These are phyloP conservation scores for Neosilurus hyrtlii DNA, from an alignment of 2,797 vertebrate species.

Conservation along the genomic window DNA sequence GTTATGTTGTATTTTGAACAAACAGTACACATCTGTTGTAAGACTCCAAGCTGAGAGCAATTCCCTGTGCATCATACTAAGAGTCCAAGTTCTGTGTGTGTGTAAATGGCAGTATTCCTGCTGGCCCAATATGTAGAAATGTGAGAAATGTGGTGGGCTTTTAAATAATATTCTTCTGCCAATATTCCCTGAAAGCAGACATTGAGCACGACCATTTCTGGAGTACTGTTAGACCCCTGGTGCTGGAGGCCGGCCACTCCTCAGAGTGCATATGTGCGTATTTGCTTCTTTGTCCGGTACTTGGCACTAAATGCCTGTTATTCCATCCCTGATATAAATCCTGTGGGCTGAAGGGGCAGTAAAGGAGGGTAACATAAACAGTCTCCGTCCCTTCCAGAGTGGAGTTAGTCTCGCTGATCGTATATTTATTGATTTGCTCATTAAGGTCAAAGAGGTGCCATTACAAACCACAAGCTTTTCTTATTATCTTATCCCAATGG, in stretches of 20 bases:
- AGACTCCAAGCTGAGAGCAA: conserved; percentile 65
- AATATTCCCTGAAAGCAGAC: conserved; percentile 78
- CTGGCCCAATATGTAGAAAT: conserved; percentile 71
- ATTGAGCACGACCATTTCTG: conserved; percentile 66
- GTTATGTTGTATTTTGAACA: conserved; percentile 58
- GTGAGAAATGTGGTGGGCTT: conserved; percentile 72
- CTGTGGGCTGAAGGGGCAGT: conserved; percentile 52
- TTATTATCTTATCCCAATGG: conserved; percentile 1
- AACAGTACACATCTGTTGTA: conserved; percentile 74
- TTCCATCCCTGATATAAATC: conserved; percentile 54
- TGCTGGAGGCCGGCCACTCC: conserved; percentile 54
- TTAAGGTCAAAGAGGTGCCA: conserved; percentile 14
- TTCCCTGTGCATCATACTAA: conserved; percentile 54
- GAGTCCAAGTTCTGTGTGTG: conserved; percentile 32
- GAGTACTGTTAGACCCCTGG: conserved; percentile 39
- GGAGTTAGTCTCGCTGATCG: conserved; percentile 38
- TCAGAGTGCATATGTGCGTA: conserved; percentile 47
- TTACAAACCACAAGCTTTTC: not conserved
- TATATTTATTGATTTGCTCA: not conserved
- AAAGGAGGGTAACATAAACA: conserved; percentile 64
- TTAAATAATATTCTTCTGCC: conserved; percentile 73
- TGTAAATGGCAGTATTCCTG: conserved; percentile 46
- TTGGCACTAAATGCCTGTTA: conserved; percentile 49
- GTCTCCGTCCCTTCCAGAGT: conserved; percentile 55
- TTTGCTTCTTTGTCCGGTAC: conserved; percentile 48